phyloP scores from a whole-genome alignment of 2,797 vertebrate species.

The Tenualosa ilisha region DNA sequence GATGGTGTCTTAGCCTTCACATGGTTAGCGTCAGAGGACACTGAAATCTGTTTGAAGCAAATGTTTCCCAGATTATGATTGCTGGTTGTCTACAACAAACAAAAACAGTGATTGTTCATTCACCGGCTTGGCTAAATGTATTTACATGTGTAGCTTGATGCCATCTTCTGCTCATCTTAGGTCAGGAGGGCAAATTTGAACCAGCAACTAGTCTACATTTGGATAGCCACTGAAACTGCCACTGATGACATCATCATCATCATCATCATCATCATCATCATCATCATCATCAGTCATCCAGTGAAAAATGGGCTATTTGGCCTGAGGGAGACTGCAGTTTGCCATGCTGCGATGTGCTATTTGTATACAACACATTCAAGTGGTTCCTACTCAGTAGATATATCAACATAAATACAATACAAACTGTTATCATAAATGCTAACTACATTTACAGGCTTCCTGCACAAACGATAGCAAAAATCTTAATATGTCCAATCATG shows the following conservation, averaged over 20 bases:
- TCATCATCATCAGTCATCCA: neutral
- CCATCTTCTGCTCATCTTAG: neutral
- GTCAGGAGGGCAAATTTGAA: neutral
- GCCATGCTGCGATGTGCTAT: neutral
- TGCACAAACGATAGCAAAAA: no score
- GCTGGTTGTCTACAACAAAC: constrained; percentile 21
- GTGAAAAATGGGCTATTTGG: neutral
- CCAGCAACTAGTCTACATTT: neutral
- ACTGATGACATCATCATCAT: no score
- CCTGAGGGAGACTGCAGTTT: neutral
- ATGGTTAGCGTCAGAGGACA: no score
- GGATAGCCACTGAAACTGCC: neutral
- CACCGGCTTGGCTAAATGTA: neutral
- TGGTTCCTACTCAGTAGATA: neutral
- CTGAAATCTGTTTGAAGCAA: constrained; percentile 5
- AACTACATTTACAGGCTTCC: neutral
- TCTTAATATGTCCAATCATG: neutral
- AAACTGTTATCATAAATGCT: neutral
- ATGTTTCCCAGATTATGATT: neutral
- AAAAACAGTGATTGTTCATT: constrained; percentile 20
- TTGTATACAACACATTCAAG: neutral
- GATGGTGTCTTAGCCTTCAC: neutral
- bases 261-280: no score
- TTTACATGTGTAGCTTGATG: neutral
- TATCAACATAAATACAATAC: neutral